Conservation (phyloP, 2,113 vertebrate genomes). For the Aegotheles bennettii region DNA sequence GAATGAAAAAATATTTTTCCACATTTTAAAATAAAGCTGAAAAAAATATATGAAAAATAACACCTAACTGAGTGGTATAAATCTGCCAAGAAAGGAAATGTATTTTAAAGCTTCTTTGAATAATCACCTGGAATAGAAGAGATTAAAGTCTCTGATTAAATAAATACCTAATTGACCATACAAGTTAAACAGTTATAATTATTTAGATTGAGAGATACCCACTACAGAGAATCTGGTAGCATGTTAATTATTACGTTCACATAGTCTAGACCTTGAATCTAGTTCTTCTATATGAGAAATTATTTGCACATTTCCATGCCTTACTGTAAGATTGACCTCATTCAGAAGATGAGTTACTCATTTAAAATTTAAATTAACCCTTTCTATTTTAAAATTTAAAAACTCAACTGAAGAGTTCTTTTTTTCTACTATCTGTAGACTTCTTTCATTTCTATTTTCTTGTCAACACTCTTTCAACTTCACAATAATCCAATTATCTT, state of each 20-base stretch:
- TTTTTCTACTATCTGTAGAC: neutral
- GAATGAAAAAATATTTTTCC: neutral
- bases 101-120: neutral
- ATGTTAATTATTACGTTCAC: neutral
- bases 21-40: neutral
- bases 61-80: neutral
- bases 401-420: neutral
- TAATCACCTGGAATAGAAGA: neutral
- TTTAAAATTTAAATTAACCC: neutral
- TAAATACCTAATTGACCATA: neutral
- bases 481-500: neutral
- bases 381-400: neutral
- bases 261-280: neutral
- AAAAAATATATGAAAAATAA: neutral
- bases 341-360: neutral
- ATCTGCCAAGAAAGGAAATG: neutral
- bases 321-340: neutral
- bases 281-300: neutral
- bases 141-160: neutral
- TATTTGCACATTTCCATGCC: neutral
- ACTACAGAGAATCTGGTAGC: neutral
- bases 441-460: neutral
- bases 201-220: neutral
- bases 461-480: neutral
- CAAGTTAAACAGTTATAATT: neutral